Percentiles rank a stretch among this genome's conserved stretches.
phyloP scores from a whole-genome alignment of 2,797 vertebrate species.

The Leptodactylus fallax region DNA sequence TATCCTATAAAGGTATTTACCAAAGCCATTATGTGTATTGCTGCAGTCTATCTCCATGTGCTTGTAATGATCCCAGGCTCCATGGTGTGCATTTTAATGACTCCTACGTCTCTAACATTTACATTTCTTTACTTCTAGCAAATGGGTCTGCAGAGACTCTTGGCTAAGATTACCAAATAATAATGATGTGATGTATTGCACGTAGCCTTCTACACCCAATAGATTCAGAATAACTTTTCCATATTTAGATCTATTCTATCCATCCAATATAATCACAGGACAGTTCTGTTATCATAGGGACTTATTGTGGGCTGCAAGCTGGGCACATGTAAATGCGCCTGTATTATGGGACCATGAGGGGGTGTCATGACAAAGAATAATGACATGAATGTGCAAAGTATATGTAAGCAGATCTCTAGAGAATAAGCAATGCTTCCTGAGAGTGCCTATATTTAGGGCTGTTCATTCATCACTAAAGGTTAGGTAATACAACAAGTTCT shows the following conservation, averaged over 20 bases:
- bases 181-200: background rate
- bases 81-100: background rate
- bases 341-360: background rate
- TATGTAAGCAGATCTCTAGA: background rate
- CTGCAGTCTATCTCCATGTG: constrained; percentile 5
- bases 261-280: background rate
- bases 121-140: background rate
- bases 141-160: background rate
- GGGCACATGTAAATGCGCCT: background rate
- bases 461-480: background rate
- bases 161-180: background rate
- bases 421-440: background rate
- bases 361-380: constrained; percentile 6
- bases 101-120: background rate
- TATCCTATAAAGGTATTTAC: background rate
- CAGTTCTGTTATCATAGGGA: background rate
- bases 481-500: too few relatives aligned
- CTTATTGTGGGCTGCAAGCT: background rate
- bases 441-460: background rate
- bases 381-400: background rate
- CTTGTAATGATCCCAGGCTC: constrained; percentile 7
- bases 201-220: background rate
- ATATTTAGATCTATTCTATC: background rate
- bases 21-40: background rate
- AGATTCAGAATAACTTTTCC: background rate